Conservation (phyloP, 2,113 vertebrate species). For the Pomatorhinus ruficollis region DNA sequence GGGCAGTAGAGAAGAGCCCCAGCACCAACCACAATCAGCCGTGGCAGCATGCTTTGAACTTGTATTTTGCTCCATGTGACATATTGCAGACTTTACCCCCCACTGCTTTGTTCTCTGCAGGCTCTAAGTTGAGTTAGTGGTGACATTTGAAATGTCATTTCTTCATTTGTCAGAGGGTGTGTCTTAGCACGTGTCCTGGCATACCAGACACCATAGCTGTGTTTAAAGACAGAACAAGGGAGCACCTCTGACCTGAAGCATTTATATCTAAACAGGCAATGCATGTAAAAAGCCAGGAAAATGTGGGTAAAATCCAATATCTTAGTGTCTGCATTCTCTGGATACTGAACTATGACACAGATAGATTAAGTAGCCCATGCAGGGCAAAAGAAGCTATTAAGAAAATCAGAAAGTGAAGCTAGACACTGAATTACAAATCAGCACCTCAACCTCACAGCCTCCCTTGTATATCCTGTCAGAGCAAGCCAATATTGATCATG, state of each 20-base stretch:
- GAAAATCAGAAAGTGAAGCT: neutral
- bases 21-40: neutral
- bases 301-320: neutral
- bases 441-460: neutral
- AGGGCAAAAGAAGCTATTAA: neutral
- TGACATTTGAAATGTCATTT: neutral
- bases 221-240: neutral
- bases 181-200: neutral
- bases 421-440: neutral
- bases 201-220: neutral
- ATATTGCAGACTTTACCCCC: neutral
- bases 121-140: neutral
- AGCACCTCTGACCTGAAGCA: neutral
- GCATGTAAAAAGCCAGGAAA: neutral
- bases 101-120: neutral
- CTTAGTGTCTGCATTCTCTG: neutral
- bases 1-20: neutral
- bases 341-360: neutral
- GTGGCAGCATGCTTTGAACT: neutral
- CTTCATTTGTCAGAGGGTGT: neutral
- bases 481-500: neutral
- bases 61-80: neutral
- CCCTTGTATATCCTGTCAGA: neutral
- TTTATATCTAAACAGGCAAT: neutral
- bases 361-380: neutral